Percentiles rank a stretch among this genome's conserved stretches.
These are phyloP conservation scores for Neodiprion virginianus DNA, from an alignment of 1,140 invertebrate species.

Conservation along the genomic window DNA sequence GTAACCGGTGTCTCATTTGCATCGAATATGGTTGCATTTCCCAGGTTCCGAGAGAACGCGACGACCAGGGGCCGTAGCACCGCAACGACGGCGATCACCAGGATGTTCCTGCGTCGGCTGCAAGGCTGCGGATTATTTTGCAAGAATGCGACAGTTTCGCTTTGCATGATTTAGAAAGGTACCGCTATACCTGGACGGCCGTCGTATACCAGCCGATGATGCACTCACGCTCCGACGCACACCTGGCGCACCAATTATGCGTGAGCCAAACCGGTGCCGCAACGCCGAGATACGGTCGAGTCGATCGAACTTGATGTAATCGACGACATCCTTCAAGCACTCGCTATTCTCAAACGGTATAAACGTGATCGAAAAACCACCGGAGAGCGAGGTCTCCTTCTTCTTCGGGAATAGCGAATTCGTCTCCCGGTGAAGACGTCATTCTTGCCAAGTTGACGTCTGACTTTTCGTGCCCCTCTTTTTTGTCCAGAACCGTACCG, in stretches of 20 bases:
- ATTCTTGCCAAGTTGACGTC: no score
- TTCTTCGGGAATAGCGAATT: no score
- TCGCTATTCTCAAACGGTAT: no score
- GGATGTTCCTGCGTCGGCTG: neutral
- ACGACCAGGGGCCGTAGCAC: neutral
- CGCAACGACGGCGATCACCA: neutral
- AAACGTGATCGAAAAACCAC: no score
- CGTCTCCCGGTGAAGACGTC: no score
- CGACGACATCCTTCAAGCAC: no score
- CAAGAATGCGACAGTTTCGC: neutral
- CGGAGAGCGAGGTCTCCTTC: no score
- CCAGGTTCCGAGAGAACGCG: neutral
- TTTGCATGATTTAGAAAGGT: slow-evolving; percentile 1
- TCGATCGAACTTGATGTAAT: no score
- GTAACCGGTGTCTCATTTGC: neutral
- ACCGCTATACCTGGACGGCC: neutral
- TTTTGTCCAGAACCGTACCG: no score
- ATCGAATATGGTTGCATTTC: neutral
- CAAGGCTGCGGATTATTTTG: neutral
- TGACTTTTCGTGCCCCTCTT: no score
- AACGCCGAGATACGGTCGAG: neutral
- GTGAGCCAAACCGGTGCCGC: neutral
- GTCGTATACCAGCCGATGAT: neutral
- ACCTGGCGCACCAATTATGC: neutral
- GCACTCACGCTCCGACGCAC: neutral